These are phyloP conservation scores for Baronia brevicornis DNA, from an alignment of 2,888 invertebrate species.

Conservation along the genomic window DNA sequence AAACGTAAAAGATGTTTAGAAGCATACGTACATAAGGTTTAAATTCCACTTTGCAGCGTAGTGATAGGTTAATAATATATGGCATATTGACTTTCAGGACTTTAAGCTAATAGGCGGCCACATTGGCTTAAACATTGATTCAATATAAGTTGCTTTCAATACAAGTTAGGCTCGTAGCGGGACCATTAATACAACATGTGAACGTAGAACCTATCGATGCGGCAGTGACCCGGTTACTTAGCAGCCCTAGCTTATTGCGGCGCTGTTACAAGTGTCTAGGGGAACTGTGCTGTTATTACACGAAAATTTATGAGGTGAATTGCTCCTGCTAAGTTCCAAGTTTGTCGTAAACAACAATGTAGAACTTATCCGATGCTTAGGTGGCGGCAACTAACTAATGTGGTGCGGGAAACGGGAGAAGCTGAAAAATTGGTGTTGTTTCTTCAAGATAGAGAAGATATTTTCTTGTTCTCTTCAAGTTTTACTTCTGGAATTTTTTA, in stretches of 20 bases:
- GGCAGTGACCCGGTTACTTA: conserved; percentile 36
- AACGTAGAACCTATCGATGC: conserved; percentile 30
- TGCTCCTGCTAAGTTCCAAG: conserved; percentile 60
- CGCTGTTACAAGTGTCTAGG: conserved; percentile 66
- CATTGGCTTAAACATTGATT: conserved; percentile 7
- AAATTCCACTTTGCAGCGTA: too few relatives aligned
- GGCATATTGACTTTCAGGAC: too few relatives aligned
- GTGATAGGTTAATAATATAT: too few relatives aligned
- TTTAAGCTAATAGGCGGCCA: too few relatives aligned
- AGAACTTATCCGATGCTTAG: conserved; percentile 62
- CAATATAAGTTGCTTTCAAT: conserved; percentile 7
- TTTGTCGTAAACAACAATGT: conserved; percentile 70
- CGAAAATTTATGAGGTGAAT: conserved; percentile 67
- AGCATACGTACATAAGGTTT: too few relatives aligned
- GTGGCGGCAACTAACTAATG: conserved; percentile 41
- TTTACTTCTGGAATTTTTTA: too few relatives aligned
- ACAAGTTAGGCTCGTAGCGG: conserved; percentile 10
- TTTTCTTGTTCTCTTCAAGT: too few relatives aligned
- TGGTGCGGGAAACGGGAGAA: conserved; percentile 49
- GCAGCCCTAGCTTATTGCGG: conserved; percentile 53
- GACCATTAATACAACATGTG: conserved; percentile 26
- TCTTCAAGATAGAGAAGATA: too few relatives aligned
- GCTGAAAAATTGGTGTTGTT: conserved; percentile 47
- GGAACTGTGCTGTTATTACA: conserved; percentile 71
- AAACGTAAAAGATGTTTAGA: too few relatives aligned